Conservation (phyloP, 2,888 invertebrate species). For the Epinotia demarniana region DNA sequence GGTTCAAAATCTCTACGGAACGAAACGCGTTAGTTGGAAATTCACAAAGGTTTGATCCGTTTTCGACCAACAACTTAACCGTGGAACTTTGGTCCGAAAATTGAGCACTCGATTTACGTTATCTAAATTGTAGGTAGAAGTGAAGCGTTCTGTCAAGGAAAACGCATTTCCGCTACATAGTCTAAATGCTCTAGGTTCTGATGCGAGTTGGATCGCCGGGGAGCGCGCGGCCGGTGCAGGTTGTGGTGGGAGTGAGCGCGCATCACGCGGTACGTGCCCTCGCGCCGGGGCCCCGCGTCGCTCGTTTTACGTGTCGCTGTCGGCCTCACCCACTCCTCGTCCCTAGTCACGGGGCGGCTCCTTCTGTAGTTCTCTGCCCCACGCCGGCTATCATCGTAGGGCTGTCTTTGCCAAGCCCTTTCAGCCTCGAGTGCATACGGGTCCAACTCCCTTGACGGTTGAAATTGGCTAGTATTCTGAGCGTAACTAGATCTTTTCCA, state of each 20-base stretch:
- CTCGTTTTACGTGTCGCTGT: constrained; percentile 69
- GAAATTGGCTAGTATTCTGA: constrained; percentile 84
- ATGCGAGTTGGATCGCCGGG: constrained; percentile 85
- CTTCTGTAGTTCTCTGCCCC: constrained; percentile 73
- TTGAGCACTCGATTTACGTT: constrained; percentile 75
- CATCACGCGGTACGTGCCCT: constrained; percentile 77
- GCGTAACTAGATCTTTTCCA: constrained; percentile 88
- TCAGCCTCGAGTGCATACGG: constrained; percentile 87
- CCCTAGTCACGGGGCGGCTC: constrained; percentile 64
- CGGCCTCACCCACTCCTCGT: constrained; percentile 67
- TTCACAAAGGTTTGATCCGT: constrained; percentile 26
- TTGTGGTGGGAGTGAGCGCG: constrained; percentile 88
- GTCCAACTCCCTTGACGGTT: constrained; percentile 87
- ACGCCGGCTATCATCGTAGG: constrained; percentile 72
- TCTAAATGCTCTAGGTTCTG: constrained; percentile 87
- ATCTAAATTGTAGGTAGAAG: constrained; percentile 59
- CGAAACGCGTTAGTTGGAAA: not conserved
- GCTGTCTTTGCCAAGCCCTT: constrained; percentile 81
- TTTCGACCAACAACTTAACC: constrained; percentile 33
- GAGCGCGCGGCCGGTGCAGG: constrained; percentile 81
- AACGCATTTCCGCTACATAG: constrained; percentile 87
- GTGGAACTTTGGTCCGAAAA: constrained; percentile 78
- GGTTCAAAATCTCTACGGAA: constrained; percentile 24
- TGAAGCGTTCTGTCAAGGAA: constrained; percentile 81
- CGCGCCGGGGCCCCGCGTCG: constrained; percentile 76